phyloP scores from a whole-genome alignment of 2,113 vertebrate genomes.

The Phrynocephalus versicolor region DNA sequence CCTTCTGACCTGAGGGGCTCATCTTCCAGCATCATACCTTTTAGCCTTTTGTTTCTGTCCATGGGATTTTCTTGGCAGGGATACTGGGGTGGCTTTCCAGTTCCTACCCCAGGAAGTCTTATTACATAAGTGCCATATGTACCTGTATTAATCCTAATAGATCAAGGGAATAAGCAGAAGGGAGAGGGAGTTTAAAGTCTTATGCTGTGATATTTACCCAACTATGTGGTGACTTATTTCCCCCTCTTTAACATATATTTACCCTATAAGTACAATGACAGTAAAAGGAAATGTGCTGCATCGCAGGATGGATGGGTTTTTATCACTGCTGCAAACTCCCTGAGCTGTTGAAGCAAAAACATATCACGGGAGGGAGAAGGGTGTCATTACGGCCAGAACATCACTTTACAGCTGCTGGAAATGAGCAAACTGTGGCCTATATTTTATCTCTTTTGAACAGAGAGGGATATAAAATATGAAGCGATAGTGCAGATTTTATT shows the following conservation, averaged over 20 bases:
- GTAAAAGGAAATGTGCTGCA: neutral
- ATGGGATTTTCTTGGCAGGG: too few species aligned
- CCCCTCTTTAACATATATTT: neutral
- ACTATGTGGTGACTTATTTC: constrained; percentile 7
- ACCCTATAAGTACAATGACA: neutral
- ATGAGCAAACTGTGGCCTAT: neutral
- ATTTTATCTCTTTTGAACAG: neutral
- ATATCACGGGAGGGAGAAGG: neutral
- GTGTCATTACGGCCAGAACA: neutral
- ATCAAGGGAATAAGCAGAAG: fast-evolving
- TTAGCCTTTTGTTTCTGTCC: too few species aligned
- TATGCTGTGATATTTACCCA: neutral
- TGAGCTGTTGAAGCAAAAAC: neutral
- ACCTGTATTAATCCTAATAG: neutral
- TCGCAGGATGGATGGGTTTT: neutral
- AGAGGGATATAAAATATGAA: neutral
- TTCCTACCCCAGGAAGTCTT: too few species aligned
- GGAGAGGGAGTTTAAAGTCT: neutral
- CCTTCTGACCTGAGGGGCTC: too few species aligned
- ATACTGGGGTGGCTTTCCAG: too few species aligned
- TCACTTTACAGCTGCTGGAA: neutral
- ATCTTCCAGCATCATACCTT: too few species aligned
- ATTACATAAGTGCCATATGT: neutral
- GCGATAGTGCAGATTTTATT: neutral
- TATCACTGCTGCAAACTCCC: constrained; percentile 1